These are phyloP conservation scores for Stegastes partitus DNA, from an alignment of 2,113 vertebrate species.

Conservation along the genomic window DNA sequence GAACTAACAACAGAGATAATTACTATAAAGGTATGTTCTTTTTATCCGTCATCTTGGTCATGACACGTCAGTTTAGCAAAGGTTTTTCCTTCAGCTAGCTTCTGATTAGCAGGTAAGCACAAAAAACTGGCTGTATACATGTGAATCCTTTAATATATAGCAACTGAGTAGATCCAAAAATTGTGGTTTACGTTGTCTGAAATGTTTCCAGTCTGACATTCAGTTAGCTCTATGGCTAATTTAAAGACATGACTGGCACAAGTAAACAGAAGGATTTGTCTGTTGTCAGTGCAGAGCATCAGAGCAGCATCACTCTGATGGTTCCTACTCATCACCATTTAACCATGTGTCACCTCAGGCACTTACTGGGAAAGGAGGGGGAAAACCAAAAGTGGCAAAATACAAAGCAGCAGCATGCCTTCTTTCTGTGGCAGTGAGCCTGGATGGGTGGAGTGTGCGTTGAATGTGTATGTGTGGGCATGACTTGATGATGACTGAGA, in stretches of 20 bases:
- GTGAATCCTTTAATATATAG: too few species aligned
- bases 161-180: too few species aligned
- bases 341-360: constrained; percentile 53
- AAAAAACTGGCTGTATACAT: too few species aligned
- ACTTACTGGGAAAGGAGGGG: constrained; percentile 18
- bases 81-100: too few species aligned
- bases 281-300: background rate
- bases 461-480: constrained; percentile 21
- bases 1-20: too few species aligned
- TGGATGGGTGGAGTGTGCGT: constrained; percentile 53
- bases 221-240: too few species aligned
- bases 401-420: constrained; percentile 43
- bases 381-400: constrained; percentile 46
- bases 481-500: constrained; percentile 32
- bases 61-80: too few species aligned
- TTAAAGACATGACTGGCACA: background rate
- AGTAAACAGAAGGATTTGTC: background rate
- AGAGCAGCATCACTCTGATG: background rate
- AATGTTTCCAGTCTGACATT: too few species aligned
- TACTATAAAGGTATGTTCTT: too few species aligned
- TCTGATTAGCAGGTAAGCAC: too few species aligned
- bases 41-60: too few species aligned
- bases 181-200: too few species aligned
- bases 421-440: background rate
- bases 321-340: constrained; percentile 38